These are phyloP conservation scores for Caenorhabditis sp. DNA, from an alignment of 2,888 invertebrate species.

Conservation along the genomic window DNA sequence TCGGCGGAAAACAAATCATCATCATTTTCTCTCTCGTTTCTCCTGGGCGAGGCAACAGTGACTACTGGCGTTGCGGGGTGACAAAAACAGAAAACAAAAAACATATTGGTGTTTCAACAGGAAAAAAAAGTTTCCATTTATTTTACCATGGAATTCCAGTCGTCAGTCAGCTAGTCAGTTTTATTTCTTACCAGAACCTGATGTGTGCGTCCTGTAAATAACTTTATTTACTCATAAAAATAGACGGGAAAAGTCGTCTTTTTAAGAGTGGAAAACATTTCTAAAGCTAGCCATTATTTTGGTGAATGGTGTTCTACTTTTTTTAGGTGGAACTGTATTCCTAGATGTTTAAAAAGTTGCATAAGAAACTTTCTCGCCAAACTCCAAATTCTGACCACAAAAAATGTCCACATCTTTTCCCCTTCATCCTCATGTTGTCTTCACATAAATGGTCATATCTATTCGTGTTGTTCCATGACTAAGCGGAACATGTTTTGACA, in stretches of 20 bases:
- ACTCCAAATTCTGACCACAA: slow-evolving; percentile 49
- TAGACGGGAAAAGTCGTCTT: neutral
- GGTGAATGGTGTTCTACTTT: no score
- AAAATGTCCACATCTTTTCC: slow-evolving; percentile 17
- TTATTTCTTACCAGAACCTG: slow-evolving; percentile 18
- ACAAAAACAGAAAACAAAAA: slow-evolving; percentile 12
- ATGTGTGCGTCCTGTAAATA: neutral
- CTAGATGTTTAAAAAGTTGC: no score
- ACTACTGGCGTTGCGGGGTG: neutral
- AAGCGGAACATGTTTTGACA: slow-evolving; percentile 57
- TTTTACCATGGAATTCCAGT: neutral
- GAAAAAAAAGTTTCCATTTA: slow-evolving; percentile 5
- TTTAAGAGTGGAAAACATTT: no score
- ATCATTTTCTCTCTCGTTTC: neutral
- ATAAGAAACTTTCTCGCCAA: no score
- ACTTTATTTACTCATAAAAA: neutral
- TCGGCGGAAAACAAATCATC: slow-evolving; percentile 41
- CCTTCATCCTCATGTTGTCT: neutral
- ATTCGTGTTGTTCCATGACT: slow-evolving; percentile 50
- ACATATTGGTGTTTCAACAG: slow-evolving; percentile 15
- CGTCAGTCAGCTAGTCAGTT: neutral
- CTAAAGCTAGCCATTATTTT: no score
- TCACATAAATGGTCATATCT: slow-evolving; percentile 51
- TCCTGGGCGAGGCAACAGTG: neutral
- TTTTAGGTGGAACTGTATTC: no score